Evolutionary conservation across 2,113 vertebrate species (phyloP), one percentile per base, ranked within the genome.

Genomic region (Pavo muticus): DNA sequence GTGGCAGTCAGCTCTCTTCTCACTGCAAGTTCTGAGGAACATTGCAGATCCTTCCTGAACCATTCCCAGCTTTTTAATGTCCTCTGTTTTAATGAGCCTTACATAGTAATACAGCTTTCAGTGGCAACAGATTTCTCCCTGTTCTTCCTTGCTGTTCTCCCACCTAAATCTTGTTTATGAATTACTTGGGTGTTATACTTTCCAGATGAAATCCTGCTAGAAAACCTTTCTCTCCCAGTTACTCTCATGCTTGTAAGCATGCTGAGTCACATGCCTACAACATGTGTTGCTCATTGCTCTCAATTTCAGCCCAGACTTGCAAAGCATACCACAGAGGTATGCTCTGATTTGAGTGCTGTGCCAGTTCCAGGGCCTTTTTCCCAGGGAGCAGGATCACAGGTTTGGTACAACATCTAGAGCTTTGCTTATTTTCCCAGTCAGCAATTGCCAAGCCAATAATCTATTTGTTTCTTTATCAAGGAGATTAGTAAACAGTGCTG

Each of bases 401-500:
- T 50, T 87, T 40, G 25, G 42, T 64, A 40, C 17, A 61, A 14
- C 6, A 14, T 80, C 77, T 60, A 74, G 17, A 64, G 3, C 6
- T 86, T 54, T 71, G n/a, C 18, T 88, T 75, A 40, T 95, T 94
- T 95, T 94, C 47, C 78, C 56, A 84, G 71, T 37, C 54, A 90
- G 65, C 42, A 71, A n/a, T 18, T 42, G 35, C 72, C 69, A 86
- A 82, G n/a, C 61, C 83, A 82, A 50, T 50, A 75, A 84, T 86
- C 42, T 69, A 8, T 80, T 86, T 68, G 11, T 78, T 90, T 80
- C 68, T 77, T 95, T 90, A 91, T 90, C 48, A 50, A 69, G 48
- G 61, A 70, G 73, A 40, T 6, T 77, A 88, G 75, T 73, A 88
- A 93, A 87, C 0, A 9, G 7, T 71, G 45, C 76, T 67, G 37